Conservation (phyloP, 2,797 vertebrate species). For the Pangasius mekongensis region DNA sequence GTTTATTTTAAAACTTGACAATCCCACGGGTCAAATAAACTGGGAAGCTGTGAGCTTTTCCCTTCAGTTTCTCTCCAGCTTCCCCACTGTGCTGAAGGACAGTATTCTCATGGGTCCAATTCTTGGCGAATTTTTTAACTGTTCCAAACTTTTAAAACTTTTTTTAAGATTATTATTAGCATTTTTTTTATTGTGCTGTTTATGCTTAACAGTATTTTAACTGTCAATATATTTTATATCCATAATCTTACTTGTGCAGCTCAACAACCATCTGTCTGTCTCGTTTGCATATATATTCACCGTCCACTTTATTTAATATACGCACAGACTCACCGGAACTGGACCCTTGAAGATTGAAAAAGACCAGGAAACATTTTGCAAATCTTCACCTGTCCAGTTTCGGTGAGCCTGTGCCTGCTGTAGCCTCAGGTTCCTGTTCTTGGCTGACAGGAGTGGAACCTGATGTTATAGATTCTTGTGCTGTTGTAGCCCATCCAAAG, state of each 20-base stretch:
- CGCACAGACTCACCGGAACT: not conserved
- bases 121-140: not conserved
- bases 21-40: not conserved
- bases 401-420: not conserved
- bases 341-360: not conserved
- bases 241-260: not conserved
- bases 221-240: not conserved
- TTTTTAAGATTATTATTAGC: not conserved
- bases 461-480: not conserved
- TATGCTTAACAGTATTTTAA: not conserved
- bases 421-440: not conserved
- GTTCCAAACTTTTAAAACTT: not conserved
- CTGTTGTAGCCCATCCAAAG: not conserved
- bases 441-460: not conserved
- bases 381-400: not conserved
- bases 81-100: not conserved
- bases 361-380: not conserved
- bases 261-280: not conserved
- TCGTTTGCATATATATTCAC: not conserved
- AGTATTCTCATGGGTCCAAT: not conserved
- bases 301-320: not conserved
- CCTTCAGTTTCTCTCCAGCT: not conserved
- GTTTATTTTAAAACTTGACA: not conserved
- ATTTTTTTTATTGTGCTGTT: not conserved
- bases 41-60: not conserved